Evolutionary conservation across 2,888 invertebrate genomes (phyloP), one percentile per base, ranked within the genome.

Genomic region (Drosophila colorata): DNA sequence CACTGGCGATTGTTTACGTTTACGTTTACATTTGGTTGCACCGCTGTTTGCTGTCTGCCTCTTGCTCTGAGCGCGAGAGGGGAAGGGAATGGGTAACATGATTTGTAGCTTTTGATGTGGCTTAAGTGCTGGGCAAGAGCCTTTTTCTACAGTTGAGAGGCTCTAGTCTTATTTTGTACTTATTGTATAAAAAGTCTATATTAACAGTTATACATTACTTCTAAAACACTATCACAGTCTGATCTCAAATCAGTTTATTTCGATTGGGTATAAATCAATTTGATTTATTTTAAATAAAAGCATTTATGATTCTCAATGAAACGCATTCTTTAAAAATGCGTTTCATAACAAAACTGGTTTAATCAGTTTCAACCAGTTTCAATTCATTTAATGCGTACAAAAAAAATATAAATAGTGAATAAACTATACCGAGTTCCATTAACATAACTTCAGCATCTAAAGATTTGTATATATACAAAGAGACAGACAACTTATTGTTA

Each of bases 1-100:
- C 87, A 83, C 5, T 86, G 47, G 1, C 14, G n/a, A 56, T 82
- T 87, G 87, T 90, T 89, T 88, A 82, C 70, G 78, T 88, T 83
- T 76, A 55, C 65, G 56, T 67, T 80, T 71, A 72, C 79, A 84
- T 65, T 87, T 90, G 85, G 74, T 72, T 80, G 70, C 67, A 66
- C 69, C 25, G 44, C 20, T 64, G 44, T 65, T 65, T 70, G 57
- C 60, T 48, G n/a, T 79, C 31, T 66, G 74, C 68, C 48, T 37
- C 64, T 53, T 65, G 69, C 67, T 56, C 53, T 71, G 13, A 4
- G 33, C 4, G 33, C 11, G 13, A 4, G 28, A 11, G 8, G 1
- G 9, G 11, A 9, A 5, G 33, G 52, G 20, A 23, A 7, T 11
- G 38, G 44, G 44, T 49, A 18, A 33, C 9, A 49, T 40, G 56